Evolutionary conservation across 2,113 vertebrate species (phyloP).

Genomic region (Perognathus longimembris): DNA sequence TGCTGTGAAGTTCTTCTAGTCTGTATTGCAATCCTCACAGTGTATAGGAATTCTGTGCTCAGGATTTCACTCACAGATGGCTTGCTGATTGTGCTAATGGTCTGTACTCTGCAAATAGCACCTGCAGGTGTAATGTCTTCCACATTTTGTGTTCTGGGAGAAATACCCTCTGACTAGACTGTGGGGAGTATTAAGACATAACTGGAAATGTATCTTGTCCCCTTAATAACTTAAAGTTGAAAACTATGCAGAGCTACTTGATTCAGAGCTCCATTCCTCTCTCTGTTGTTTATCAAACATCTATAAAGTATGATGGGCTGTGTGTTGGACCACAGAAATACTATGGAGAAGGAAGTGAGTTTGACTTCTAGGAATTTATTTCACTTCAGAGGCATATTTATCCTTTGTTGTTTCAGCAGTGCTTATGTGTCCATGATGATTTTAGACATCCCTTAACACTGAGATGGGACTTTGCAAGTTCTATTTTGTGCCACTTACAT

Average conservation of each 20-base stretch:
- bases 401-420: neutral
- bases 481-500: conserved; percentile 15
- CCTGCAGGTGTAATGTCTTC: neutral
- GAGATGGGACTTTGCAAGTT: neutral
- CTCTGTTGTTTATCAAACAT: neutral
- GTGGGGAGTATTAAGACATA: neutral
- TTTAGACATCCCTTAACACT: neutral
- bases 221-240: neutral
- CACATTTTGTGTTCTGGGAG: neutral
- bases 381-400: neutral
- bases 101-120: neutral
- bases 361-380: neutral
- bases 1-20: neutral
- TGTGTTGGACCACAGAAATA: neutral
- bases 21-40: neutral
- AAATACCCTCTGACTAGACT: too few relatives aligned
- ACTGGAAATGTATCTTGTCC: neutral
- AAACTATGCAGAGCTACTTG: neutral
- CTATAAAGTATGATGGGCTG: neutral
- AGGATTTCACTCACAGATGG: neutral
- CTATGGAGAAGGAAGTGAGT: neutral
- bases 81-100: neutral
- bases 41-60: neutral
- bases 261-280: neutral
- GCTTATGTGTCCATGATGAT: neutral